Evolutionary conservation across 92 coral and sea anemone species (phyloP).

Genomic region (Galaxea fascicularis): DNA sequence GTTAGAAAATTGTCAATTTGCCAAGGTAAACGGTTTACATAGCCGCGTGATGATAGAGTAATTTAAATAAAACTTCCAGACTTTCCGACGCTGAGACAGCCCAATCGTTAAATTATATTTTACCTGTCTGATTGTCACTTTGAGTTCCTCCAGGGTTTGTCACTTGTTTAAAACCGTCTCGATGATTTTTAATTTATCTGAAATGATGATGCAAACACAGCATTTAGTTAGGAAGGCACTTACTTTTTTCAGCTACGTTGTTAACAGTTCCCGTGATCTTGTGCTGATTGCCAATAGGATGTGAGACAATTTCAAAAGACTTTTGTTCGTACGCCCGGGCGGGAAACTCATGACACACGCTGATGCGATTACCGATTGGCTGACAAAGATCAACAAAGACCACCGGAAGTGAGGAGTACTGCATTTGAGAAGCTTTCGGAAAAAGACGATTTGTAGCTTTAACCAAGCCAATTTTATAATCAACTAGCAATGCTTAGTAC

Average conservation of each 20-base stretch:
- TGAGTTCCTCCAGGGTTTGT: neutral
- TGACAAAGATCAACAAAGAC: neutral
- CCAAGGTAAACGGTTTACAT: neutral
- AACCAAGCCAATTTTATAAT: neutral
- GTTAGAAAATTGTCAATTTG: slow-evolving; percentile 18
- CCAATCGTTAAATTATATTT: slow-evolving; percentile 10
- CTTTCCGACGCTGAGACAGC: slow-evolving; percentile 14
- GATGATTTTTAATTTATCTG: neutral
- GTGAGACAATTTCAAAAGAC: neutral
- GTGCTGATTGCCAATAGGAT: slow-evolving; percentile 15
- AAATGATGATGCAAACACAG: neutral
- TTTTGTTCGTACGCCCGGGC: slow-evolving; percentile 20
- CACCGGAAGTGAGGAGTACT: slow-evolving; percentile 32
- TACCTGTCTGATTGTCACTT: slow-evolving; percentile 21
- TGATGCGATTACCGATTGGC: slow-evolving; percentile 12
- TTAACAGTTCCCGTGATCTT: neutral
- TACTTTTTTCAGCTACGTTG: neutral
- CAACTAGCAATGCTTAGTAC: neutral
- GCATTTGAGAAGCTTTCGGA: neutral
- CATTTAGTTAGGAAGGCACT: neutral
- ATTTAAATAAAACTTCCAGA: slow-evolving; percentile 14
- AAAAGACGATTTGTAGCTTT: neutral
- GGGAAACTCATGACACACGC: slow-evolving; percentile 33
- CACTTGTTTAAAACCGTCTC: neutral
- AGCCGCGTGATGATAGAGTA: neutral